Evolutionary conservation across 2,888 invertebrate genomes (phyloP).

Genomic region (Heteromyza rotundicornis): DNA sequence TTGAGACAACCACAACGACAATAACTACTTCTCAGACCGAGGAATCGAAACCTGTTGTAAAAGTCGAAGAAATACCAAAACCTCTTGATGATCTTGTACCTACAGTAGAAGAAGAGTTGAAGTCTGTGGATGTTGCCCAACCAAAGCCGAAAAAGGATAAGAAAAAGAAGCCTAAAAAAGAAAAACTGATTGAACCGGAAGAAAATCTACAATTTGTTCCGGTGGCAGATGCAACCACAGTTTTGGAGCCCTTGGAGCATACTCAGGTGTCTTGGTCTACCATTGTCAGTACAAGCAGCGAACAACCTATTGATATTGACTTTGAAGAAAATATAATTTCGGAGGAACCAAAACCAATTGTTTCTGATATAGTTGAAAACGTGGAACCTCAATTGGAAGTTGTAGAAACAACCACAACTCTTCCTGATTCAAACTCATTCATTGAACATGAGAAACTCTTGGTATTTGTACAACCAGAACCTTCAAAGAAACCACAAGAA

Average conservation of each 20-base stretch:
- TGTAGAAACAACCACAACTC: too few relatives aligned
- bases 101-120: background rate
- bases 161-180: conserved; percentile 22
- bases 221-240: conserved; percentile 10
- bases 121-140: background rate
- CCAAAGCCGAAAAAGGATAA: background rate
- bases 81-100: background rate
- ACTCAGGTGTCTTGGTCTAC: background rate
- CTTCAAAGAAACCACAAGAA: too few relatives aligned
- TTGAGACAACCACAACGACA: background rate
- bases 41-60: too few relatives aligned
- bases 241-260: background rate
- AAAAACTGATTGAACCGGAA: conserved; percentile 15
- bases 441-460: too few relatives aligned
- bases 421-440: too few relatives aligned
- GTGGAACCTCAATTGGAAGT: too few relatives aligned
- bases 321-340: background rate
- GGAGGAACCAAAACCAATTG: too few relatives aligned
- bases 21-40: background rate
- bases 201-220: background rate
- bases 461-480: too few relatives aligned
- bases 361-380: too few relatives aligned
- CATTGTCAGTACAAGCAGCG: too few relatives aligned
- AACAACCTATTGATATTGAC: background rate
- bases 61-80: too few relatives aligned